Evolutionary conservation across 2,888 invertebrate genomes (phyloP), one percentile per base, ranked within the genome.

Genomic region (Apotomis capreana): DNA sequence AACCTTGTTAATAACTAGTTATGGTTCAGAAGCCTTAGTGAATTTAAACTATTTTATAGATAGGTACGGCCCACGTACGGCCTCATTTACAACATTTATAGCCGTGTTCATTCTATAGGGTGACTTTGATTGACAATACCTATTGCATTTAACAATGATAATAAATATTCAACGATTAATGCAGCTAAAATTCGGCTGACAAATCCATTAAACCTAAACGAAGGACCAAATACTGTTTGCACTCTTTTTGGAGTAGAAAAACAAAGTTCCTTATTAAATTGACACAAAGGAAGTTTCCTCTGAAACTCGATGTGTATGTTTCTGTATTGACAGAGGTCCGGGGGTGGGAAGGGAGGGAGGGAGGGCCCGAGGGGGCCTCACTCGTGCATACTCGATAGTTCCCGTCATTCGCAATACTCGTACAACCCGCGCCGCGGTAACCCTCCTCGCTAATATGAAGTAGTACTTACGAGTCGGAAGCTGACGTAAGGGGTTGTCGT

Each of bases 271-370:
- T 64, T 64, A 64, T 64, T 54, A 54, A 54, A 64, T 63, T 63
- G 52, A 63, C 52, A 63, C 52, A 63, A 68, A 61, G 37, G 52
- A 52, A 60, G 52, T 60, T 64, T 36, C 5, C 15, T 44, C 52
- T 46, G 60, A 44, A 4, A 54, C 15, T 61, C 46, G n/a, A 3
- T 68, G 60, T 69, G 68, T 69, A 26, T 69, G 55, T 68, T 68
- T 8, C 44, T 37, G 68, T 69, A 69, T 69, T 61, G 54, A 61
- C 61, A 61, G 68, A 69, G 60, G 46, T 55, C 46, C 15, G 44
- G 15, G 52, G n/a, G 51, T 6, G 51, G 60, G 15, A n/a, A 4
- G 15, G 15, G 51, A 8, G 59, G 44, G 44, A 44, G 59, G 44
- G 13, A 26, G 46, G 60, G 46, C 60, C 46, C 60, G 12, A 61